Base-by-base conservation (phyloP, 1,140 invertebrate genomes). In the Drosophila sechellia region DNA sequence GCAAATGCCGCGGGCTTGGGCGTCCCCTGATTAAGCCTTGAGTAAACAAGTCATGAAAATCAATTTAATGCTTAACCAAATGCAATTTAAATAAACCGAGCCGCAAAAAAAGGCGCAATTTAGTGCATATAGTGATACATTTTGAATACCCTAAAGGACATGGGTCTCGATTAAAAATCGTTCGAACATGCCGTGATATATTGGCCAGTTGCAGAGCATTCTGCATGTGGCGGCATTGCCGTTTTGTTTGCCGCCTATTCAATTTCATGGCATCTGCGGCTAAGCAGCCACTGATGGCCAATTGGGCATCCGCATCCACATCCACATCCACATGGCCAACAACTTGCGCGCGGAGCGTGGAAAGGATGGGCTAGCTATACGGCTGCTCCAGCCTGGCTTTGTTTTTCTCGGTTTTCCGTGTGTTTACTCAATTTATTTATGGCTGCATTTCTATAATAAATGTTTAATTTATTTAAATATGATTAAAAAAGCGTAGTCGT, bases 381-480 rank as follows among this genome's bases (percentile, higher is more conserved):
- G 31, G 15, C 49, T 31, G 35, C 52, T 40, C 39, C 27, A 63
- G 59, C 13, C 46, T 68, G 8, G 31, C 8, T 27, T 74, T 39
- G 40, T 48, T 69, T 15, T 65, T n/a, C 37, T 48, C 53, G 54
- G 42, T 58, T 37, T 77, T 58, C 48, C 12, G 50, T 43, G 61
- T 61, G 71, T 83, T 86, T 86, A 68, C 69, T 43, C 78, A 71
- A 89, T 76, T 86, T 89, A 89, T 86, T 89, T 87, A 86, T 89
- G 53, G 71, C 61, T 45, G 65, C 65, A 77, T 58, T 89, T 89
- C 60, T 79, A 79, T 76, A 79, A 89, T 86, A 83, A 86, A 86
- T 89, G 80, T 83, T 87, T 86, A 89, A 86, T 86, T 86, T 89
- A 79, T 86, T 79, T 75, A 89, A 79, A 86, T 89, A 86, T 86